phyloP scores from a whole-genome alignment of 92 coral and sea anemone species.

The Blastomussa wellsi region DNA sequence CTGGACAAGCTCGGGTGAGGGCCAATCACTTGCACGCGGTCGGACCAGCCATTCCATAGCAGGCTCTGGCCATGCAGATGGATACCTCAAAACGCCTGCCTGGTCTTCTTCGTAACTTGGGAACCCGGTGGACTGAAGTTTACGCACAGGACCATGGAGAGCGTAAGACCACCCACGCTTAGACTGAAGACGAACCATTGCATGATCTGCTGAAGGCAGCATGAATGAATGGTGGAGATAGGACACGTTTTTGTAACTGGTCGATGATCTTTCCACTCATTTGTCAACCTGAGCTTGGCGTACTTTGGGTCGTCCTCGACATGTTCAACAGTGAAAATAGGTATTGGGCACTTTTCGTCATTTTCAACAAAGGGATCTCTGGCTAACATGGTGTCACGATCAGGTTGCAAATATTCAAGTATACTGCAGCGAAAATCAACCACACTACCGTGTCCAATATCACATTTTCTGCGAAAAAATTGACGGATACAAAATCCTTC shows the following conservation, averaged over 20 bases:
- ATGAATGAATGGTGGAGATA: conserved; percentile 60
- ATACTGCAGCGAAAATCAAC: conserved; percentile 1
- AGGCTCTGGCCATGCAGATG: conserved; percentile 78
- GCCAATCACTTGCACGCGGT: conserved; percentile 75
- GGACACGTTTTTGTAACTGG: conserved; percentile 53
- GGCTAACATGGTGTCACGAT: conserved; percentile 59
- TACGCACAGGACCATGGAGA: conserved; percentile 77
- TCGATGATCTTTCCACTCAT: conserved; percentile 65
- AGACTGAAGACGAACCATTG: neutral
- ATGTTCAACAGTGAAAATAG: conserved; percentile 76
- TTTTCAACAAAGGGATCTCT: conserved; percentile 35
- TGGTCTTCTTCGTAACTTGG: conserved; percentile 57
- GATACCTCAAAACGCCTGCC: conserved; percentile 63
- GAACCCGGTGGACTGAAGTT: conserved; percentile 38
- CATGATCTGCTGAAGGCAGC: conserved; percentile 39
- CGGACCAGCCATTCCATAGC: conserved; percentile 91
- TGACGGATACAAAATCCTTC: conserved; percentile 81
- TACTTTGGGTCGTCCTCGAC: conserved; percentile 66
- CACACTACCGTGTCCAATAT: conserved; percentile 15
- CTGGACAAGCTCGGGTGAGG: conserved; percentile 75
- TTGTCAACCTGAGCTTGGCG: conserved; percentile 60
- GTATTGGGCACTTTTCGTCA: conserved; percentile 31
- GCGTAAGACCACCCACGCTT: conserved; percentile 10
- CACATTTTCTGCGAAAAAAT: conserved; percentile 42
- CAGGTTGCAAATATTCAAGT: conserved; percentile 66